These are phyloP conservation scores for Auanema freiburgensis DNA, from an alignment of 2,888 invertebrate species.

Conservation along the genomic window DNA sequence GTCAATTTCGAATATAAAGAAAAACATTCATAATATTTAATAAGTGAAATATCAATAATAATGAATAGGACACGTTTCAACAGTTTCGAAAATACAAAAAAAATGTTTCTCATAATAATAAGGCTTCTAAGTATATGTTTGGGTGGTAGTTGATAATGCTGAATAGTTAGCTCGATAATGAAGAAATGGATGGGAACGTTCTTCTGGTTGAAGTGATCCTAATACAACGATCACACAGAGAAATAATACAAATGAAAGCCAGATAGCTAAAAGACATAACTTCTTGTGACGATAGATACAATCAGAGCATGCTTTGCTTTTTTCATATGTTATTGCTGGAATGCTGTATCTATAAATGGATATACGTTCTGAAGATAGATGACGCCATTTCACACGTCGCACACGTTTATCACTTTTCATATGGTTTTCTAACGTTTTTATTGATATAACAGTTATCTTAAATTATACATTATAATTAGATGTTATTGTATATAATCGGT, in stretches of 20 bases:
- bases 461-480: constrained; percentile 4
- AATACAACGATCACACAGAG: constrained; percentile 43
- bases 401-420: constrained; percentile 38
- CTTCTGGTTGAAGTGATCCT: constrained; percentile 37
- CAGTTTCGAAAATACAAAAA: no score
- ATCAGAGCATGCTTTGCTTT: constrained; percentile 11
- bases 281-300: constrained; percentile 30
- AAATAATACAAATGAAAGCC: constrained; percentile 44
- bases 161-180: constrained; percentile 17
- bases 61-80: no score
- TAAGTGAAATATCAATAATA: no score
- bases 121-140: no score
- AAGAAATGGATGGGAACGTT: constrained; percentile 33
- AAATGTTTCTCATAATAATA: no score
- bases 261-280: constrained; percentile 36
- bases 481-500: not conserved
- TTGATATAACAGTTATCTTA: constrained; percentile 43
- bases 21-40: no score
- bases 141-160: no score
- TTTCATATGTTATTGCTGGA: constrained; percentile 41
- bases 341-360: constrained; percentile 45
- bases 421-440: constrained; percentile 46
- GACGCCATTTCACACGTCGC: constrained; percentile 46
- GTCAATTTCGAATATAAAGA: no score
- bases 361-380: constrained; percentile 38